Evolutionary conservation across 2,113 vertebrate species (phyloP).

Genomic region (Alligator sinensis): DNA sequence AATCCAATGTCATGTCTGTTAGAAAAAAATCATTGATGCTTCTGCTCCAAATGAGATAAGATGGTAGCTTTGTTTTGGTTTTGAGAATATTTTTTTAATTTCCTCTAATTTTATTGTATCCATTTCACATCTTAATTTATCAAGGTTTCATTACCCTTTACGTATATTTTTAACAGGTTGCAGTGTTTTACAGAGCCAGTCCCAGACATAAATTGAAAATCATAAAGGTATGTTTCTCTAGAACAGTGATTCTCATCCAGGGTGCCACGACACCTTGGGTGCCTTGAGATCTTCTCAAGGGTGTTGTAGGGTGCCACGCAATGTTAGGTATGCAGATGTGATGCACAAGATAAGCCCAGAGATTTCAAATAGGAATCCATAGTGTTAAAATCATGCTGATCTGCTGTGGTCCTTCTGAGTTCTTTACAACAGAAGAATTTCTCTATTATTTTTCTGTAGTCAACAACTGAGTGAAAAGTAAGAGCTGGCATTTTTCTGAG

Average conservation of each 20-base stretch:
- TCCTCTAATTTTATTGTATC: not conserved
- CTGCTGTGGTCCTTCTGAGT: too few species aligned
- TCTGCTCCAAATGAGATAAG: not conserved
- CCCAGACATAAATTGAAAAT: conserved; percentile 98
- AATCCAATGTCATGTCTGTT: not conserved
- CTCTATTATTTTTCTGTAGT: too few species aligned
- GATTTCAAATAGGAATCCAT: too few species aligned
- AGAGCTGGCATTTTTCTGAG: too few species aligned
- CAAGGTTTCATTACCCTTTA: not conserved
- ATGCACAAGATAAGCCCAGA: too few species aligned
- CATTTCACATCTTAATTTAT: not conserved
- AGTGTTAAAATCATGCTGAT: too few species aligned
- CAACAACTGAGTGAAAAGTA: too few species aligned
- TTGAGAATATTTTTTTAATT: not conserved
- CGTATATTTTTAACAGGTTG: conserved; percentile 79
- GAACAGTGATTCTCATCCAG: not conserved
- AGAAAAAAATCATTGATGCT: not conserved
- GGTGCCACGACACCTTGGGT: too few species aligned
- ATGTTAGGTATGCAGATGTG: too few species aligned
- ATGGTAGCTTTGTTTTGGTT: not conserved
- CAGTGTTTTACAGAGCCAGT: conserved; percentile 96
- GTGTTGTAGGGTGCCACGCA: too few species aligned
- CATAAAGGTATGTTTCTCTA: conserved; percentile 87
- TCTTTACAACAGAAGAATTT: too few species aligned
- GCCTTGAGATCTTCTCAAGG: too few species aligned